Evolutionary conservation across 2,113 vertebrate species (phyloP), one percentile per base, ranked within the genome.

Genomic region (Nanorana parkeri): DNA sequence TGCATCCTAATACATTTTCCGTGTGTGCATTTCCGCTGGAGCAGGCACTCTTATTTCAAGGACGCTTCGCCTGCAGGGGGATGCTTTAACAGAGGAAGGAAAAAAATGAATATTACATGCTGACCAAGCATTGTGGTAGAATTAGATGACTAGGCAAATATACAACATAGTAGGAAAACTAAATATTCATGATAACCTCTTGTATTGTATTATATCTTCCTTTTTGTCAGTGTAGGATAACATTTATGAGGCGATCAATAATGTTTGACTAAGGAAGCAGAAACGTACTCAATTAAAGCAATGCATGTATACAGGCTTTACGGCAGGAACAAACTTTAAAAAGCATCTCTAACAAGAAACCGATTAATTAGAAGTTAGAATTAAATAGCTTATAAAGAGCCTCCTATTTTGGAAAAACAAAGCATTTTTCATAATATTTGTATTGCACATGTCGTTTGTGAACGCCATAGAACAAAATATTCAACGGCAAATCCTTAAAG

Each of bases 21-120:
- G 74, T 81, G 52, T 32, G 79, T 73, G 60, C 79, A 64, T 75
- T 66, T 75, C 56, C 26, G 55, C 28, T 56, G 26, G 5, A 81
- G 80, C 60, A 54, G 79, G 66, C 58, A 56, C 61, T 81, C 60
- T 73, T 63, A 64, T 55, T 81, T 81, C 69, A 81, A 81, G 69
- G 80, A 74, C 69, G 21, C 51, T 51, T 66, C 10, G 26, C 32
- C 29, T 61, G 69, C 47, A 56, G 63, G 6, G 28, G 29, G 17
- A 72, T 4, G 56, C 28, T 72, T 81, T 41, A 29, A 55, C 41
- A 55, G 58, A 69, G 21, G 41, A 32, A 56, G 13, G 36, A 80
- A 68, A 72, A 41, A 64, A 72, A 19, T n/a, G 13, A 32, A 13
- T 17, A n/a, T 32, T 32, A 79, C 17, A n/a, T 81, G 69, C 80